Conservation (phyloP, 2,113 vertebrate genomes). For the Corythaixoides concolor region DNA sequence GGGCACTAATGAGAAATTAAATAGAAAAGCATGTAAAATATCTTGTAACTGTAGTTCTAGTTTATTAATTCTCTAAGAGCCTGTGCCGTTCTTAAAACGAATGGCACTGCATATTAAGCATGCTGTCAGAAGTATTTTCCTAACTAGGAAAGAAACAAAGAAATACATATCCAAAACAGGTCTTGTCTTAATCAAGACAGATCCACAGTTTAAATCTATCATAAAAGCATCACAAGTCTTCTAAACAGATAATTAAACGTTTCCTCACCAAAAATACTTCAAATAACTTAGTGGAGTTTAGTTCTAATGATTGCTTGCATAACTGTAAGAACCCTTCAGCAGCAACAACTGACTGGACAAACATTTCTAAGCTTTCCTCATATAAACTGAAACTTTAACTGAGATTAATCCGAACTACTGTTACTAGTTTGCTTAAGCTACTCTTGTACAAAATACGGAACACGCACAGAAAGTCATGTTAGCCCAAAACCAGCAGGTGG, state of each 20-base stretch:
- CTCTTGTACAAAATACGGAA: background rate
- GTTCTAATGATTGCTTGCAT: background rate
- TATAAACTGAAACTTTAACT: background rate
- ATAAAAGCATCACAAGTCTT: background rate
- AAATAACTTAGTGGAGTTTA: background rate
- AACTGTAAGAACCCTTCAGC: background rate
- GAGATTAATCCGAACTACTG: background rate
- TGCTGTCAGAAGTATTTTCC: background rate
- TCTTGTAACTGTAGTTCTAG: background rate
- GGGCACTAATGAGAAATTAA: slow-evolving; percentile 76
- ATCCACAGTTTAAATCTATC: background rate
- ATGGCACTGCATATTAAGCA: background rate
- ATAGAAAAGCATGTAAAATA: background rate
- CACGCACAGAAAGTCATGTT: background rate
- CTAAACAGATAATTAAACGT: background rate
- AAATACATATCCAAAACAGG: background rate
- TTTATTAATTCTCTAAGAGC: background rate
- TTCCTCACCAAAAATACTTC: background rate
- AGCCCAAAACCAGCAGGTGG: background rate
- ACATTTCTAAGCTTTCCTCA: background rate
- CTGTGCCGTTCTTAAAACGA: background rate
- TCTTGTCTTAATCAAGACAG: background rate
- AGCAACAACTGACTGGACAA: background rate
- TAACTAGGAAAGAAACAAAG: background rate
- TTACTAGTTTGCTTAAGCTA: background rate